These are phyloP conservation scores for Akabosia matsudoensis DNA, from an alignment of 1,140 invertebrate species.

Conservation along the genomic window DNA sequence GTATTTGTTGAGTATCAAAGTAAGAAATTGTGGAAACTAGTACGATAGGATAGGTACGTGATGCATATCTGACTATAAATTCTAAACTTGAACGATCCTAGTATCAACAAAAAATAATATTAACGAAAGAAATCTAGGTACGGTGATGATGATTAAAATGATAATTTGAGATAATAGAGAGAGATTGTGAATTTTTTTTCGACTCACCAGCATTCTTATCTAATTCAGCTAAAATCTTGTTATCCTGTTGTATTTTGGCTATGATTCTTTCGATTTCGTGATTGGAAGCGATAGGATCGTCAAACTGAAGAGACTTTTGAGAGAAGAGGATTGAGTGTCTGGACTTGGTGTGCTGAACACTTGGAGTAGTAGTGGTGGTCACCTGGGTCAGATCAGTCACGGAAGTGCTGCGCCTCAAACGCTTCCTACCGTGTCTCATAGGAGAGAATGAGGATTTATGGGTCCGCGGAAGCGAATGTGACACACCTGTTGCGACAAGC, in stretches of 20 bases:
- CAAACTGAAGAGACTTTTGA: constrained; percentile 45
- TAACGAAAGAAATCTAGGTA: background rate
- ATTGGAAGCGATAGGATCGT: constrained; percentile 47
- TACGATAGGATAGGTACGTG: background rate
- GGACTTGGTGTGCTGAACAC: constrained; percentile 50
- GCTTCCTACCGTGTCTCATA: constrained; percentile 44
- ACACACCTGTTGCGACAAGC: constrained; percentile 44
- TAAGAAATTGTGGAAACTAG: background rate
- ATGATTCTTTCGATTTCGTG: constrained; percentile 85
- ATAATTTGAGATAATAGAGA: constrained; percentile 7
- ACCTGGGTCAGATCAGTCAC: constrained; percentile 43
- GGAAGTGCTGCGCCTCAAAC: constrained; percentile 44
- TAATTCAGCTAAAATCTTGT: constrained; percentile 79
- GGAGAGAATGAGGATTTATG: constrained; percentile 44
- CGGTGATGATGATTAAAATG: background rate
- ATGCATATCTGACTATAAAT: background rate
- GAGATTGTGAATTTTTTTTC: constrained; percentile 20
- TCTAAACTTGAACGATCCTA: background rate
- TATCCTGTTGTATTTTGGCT: constrained; percentile 88
- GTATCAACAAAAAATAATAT: no score
- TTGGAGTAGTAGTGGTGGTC: constrained; percentile 53
- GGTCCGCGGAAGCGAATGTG: constrained; percentile 44
- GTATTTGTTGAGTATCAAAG: background rate
- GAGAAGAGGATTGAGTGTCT: constrained; percentile 36
- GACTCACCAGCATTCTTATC: constrained; percentile 61